These are phyloP conservation scores for Vanacampus margaritifer DNA, from an alignment of 2,113 vertebrate species.

Conservation along the genomic window DNA sequence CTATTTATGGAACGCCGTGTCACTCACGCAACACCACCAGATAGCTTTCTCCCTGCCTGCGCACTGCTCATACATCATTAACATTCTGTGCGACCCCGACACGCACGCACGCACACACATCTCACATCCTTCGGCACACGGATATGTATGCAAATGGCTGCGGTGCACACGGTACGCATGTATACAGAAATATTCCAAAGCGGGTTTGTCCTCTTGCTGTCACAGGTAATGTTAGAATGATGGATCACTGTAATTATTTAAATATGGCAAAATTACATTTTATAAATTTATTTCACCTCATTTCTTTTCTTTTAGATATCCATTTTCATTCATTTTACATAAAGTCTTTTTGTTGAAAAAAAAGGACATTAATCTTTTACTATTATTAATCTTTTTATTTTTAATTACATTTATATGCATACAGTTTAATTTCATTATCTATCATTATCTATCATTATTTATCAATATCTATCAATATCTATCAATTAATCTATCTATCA, in stretches of 20 bases:
- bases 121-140: slow-evolving; percentile 37
- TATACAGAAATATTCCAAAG: slow-evolving; percentile 3
- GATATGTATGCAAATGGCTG: slow-evolving; percentile 23
- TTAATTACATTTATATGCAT: no score
- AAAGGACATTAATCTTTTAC: no score
- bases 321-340: not conserved
- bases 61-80: slow-evolving; percentile 72
- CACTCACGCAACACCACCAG: slow-evolving; percentile 72
- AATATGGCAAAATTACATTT: not conserved
- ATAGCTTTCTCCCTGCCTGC: slow-evolving; percentile 67
- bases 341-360: not conserved
- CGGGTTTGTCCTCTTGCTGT: not conserved
- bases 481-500: no score
- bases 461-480: no score
- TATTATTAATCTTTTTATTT: no score
- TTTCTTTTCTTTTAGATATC: not conserved
- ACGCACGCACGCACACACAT: slow-evolving; percentile 13
- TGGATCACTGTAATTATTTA: not conserved
- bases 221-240: not conserved
- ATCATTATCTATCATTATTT: no score
- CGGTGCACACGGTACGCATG: slow-evolving; percentile 18
- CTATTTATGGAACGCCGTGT: slow-evolving; percentile 78
- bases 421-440: no score
- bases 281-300: not conserved
- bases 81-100: slow-evolving; percentile 56